Conservation (phyloP, 2,113 vertebrate genomes). For the Proteles cristata region DNA sequence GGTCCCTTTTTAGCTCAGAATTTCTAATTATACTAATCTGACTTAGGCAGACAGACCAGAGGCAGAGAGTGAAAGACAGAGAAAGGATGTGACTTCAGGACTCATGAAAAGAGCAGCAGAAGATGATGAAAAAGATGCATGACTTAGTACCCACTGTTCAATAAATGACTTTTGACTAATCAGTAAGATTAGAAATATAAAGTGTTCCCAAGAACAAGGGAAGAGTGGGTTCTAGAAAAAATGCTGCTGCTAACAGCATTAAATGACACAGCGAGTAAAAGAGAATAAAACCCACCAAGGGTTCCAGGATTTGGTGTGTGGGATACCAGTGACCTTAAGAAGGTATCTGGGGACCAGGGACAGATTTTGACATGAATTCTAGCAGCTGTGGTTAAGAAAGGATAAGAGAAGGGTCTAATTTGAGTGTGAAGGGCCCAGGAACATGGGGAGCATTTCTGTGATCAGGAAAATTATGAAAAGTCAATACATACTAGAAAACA, state of each 20-base stretch:
- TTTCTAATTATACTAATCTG: neutral
- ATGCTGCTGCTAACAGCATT: neutral
- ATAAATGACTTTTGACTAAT: neutral
- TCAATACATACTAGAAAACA: neutral
- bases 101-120: neutral
- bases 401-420: neutral
- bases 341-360: neutral
- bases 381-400: neutral
- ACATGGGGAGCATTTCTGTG: neutral
- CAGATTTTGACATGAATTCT: neutral
- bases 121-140: neutral
- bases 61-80: neutral
- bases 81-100: neutral
- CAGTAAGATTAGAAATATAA: neutral
- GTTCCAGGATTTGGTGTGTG: neutral
- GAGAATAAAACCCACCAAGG: neutral
- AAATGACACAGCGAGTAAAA: neutral
- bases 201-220: neutral
- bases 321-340: neutral
- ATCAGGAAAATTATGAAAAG: constrained; percentile 1
- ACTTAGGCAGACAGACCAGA: neutral
- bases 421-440: neutral
- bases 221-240: neutral
- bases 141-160: neutral
- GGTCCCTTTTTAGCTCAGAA: neutral